phyloP scores from a whole-genome alignment of 2,113 vertebrate species.

The Ursus arctos region DNA sequence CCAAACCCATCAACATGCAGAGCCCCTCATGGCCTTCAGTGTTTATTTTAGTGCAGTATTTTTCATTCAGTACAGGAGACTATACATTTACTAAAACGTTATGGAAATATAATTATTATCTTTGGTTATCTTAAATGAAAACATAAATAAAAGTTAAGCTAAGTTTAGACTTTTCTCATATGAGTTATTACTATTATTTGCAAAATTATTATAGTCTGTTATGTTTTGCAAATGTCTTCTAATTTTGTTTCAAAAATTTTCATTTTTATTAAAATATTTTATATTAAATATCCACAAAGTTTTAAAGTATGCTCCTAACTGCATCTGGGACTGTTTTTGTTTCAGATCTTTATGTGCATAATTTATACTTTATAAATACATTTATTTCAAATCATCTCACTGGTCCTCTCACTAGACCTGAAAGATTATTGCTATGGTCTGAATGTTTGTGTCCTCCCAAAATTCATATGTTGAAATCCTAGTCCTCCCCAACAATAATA shows the following conservation, averaged over 20 bases:
- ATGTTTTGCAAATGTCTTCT: background rate
- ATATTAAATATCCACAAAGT: background rate
- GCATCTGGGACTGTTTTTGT: background rate
- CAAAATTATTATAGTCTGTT: background rate
- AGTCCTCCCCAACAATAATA: background rate
- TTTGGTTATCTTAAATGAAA: background rate
- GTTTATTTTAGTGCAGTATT: background rate
- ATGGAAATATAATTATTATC: background rate
- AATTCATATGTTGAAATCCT: background rate
- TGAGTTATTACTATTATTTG: background rate
- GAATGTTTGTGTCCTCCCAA: background rate
- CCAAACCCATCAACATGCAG: background rate
- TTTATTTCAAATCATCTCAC: background rate
- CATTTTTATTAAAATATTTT: background rate
- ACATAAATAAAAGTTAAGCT: background rate
- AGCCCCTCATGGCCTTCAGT: accelerated
- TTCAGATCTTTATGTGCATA: background rate
- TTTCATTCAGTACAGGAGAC: background rate
- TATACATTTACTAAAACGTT: background rate
- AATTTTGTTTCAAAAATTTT: background rate
- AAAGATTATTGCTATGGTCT: background rate
- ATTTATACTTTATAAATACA: background rate
- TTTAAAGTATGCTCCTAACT: background rate
- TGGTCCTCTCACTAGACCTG: background rate
- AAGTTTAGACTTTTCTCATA: background rate